Conservation (phyloP, 37 sponge, comb jelly and placozoan genomes). For the Cliona cf. orientalis region DNA sequence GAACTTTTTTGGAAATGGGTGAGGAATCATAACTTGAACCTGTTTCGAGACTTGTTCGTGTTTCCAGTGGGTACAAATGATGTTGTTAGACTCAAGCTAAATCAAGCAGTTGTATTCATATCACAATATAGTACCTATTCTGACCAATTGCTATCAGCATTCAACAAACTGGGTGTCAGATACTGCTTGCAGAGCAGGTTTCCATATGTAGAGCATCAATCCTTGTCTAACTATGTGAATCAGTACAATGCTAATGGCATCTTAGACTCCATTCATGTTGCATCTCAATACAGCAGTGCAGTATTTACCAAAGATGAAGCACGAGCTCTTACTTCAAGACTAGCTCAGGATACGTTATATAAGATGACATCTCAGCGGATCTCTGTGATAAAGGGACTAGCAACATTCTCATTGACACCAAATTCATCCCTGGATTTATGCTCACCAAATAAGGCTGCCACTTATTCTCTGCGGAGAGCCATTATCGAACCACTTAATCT, state of each 20-base stretch:
- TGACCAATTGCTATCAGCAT: neutral
- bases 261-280: conserved; percentile 30
- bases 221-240: neutral
- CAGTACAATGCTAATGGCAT: conserved; percentile 12
- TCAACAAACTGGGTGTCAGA: neutral
- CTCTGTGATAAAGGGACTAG: conserved; percentile 27
- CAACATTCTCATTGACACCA: conserved; percentile 17
- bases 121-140: neutral
- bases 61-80: conserved; percentile 9
- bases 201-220: neutral
- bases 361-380: conserved; percentile 18
- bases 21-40: neutral
- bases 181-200: neutral
- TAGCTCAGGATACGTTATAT: conserved; percentile 65
- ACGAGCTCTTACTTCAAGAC: conserved; percentile 24
- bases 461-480: neutral
- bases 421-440: conserved; percentile 53
- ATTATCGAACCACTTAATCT: too few species aligned
- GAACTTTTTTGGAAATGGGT: conserved; percentile 57
- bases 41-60: conserved; percentile 10
- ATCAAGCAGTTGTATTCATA: conserved; percentile 16
- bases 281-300: too few species aligned
- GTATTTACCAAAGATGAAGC: too few species aligned
- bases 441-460: conserved; percentile 34
- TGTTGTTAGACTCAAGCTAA: conserved; percentile 1